phyloP scores from a whole-genome alignment of 2,113 vertebrate genomes.

The Odontesthes bonariensis region DNA sequence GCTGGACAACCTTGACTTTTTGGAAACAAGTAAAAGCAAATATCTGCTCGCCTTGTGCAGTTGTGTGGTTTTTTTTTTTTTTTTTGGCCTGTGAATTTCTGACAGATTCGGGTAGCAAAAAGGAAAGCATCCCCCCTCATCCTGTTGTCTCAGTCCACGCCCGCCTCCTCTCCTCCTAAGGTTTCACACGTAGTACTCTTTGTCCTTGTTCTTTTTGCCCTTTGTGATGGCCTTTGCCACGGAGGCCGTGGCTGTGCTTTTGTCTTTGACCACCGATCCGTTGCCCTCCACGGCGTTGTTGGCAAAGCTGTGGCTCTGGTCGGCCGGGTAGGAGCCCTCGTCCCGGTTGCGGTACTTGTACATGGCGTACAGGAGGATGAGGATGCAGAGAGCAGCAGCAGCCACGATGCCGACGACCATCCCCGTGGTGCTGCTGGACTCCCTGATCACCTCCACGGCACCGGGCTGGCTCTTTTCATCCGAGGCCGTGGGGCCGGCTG shows the following conservation, averaged over 20 bases:
- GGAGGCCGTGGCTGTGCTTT: conserved; percentile 81
- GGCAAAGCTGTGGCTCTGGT: conserved; percentile 91
- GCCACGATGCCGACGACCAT: conserved; percentile 98
- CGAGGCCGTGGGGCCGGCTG: conserved; percentile 90
- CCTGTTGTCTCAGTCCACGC: conserved; percentile 58
- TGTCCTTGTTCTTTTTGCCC: conserved; percentile 96
- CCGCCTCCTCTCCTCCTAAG: conserved; percentile 4
- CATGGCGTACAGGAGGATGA: conserved; percentile 98
- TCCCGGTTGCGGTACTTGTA: conserved; percentile 98
- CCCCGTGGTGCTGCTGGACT: conserved; percentile 96
- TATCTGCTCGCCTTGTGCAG: conserved; percentile 50
- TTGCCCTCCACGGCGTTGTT: conserved; percentile 89
- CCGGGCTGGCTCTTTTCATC: conserved; percentile 90
- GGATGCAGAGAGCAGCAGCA: conserved; percentile 95
- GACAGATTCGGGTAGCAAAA: conserved; percentile 51
- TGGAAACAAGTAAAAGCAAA: conserved; percentile 52
- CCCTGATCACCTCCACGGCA: conserved; percentile 93
- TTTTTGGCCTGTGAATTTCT: conserved; percentile 52
- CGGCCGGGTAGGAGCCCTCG: conserved; percentile 94
- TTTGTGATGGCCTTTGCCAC: conserved; percentile 89
- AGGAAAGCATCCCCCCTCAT: conserved; percentile 53
- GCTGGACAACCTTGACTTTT: conserved; percentile 60
- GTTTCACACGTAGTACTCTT: conserved; percentile 94
- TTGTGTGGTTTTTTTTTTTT: conserved; percentile 29
- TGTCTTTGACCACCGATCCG: conserved; percentile 91